Base-by-base conservation (phyloP, 30 jellyfish, hydroid and myxozoan species). In the Hydractinia symbiolongicarpus region DNA sequence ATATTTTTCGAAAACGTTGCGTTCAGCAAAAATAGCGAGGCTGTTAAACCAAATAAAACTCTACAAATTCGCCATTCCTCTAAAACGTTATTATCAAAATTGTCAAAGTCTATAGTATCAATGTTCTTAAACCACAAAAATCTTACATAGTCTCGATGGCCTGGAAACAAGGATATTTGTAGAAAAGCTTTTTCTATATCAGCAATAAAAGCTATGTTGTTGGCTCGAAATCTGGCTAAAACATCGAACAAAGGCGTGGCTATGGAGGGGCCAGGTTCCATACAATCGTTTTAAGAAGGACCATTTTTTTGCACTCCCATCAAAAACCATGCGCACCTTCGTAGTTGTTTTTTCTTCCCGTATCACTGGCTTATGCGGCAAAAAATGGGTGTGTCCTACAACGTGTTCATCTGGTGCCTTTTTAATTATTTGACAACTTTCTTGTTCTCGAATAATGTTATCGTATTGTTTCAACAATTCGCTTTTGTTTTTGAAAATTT, bases 11-110 rank as follows among this genome's bases (percentile, higher is more conserved):
- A n/a, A 15, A 76, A 1, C 9, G 84, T 76, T 50, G 81, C 84
- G 19, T 51, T 17, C 17, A 76, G 50, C 52, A 14, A 53, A 56
- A 54, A 76, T 54, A 81, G 74, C 19, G 84, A 76, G 19, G 84
- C 19, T 8, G 84, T 76, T 8, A 54, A 77, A 6, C 84, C 84
- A 76, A 49, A 54, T 5, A 17, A 9, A 13, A 76, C 73, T 6
- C 84, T 9, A 8, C 84, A 9, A 6, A 76, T 16, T 50, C 84
- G 81, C 52, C 55, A 50, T 6, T 9, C 76, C 19, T 8, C 9
- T 11, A 76, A 7, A 8, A 49, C 76, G 14, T 6, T 7, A 13
- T 64, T 51, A 6, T 64, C 74, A 64, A 64, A 64, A 30, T 30
- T 30, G 7, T 6, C 50, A 7, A 5, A 10, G 11, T 5, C 8